Percentiles rank a stretch among this genome's conserved stretches.
phyloP scores from a whole-genome alignment of 2,888 invertebrate species.

The Geophilus truncorum region DNA sequence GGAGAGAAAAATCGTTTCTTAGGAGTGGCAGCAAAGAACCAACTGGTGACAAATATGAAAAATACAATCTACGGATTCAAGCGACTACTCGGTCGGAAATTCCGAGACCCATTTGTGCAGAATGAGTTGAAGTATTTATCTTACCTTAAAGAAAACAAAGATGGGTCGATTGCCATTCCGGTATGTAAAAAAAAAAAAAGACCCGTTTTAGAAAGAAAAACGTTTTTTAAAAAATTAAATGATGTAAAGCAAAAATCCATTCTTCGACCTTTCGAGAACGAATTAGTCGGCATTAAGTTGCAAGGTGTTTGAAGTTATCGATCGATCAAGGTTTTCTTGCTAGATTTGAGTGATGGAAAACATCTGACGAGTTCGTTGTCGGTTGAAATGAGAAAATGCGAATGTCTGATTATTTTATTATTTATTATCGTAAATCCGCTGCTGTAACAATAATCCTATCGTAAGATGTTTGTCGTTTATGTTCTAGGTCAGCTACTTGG shows the following conservation, averaged over 20 bases:
- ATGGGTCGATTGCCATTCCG: constrained; percentile 74
- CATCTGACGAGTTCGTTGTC: constrained; percentile 6
- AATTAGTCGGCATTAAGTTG: neutral
- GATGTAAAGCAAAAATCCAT: neutral
- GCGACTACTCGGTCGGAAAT: constrained; percentile 83
- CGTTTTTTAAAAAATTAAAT: neutral
- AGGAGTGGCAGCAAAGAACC: constrained; percentile 95
- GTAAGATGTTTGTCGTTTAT: neutral
- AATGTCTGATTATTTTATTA: neutral
- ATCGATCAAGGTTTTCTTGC: neutral
- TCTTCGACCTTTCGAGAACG: neutral
- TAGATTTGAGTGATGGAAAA: constrained; percentile 1
- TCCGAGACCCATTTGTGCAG: constrained; percentile 79
- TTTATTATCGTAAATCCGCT: too few relatives aligned
- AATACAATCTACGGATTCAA: constrained; percentile 95
- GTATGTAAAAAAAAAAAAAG: neutral
- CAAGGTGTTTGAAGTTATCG: neutral
- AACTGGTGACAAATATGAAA: constrained; percentile 93
- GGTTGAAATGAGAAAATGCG: neutral
- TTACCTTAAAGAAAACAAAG: constrained; percentile 67
- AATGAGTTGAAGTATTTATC: constrained; percentile 73
- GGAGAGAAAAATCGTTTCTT: constrained; percentile 85
- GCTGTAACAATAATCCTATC: too few relatives aligned
- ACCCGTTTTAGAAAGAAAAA: too few relatives aligned
- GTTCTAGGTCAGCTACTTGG: constrained; percentile 69